Conservation (phyloP, 2,113 vertebrate genomes). For the Podarcis raffonei region DNA sequence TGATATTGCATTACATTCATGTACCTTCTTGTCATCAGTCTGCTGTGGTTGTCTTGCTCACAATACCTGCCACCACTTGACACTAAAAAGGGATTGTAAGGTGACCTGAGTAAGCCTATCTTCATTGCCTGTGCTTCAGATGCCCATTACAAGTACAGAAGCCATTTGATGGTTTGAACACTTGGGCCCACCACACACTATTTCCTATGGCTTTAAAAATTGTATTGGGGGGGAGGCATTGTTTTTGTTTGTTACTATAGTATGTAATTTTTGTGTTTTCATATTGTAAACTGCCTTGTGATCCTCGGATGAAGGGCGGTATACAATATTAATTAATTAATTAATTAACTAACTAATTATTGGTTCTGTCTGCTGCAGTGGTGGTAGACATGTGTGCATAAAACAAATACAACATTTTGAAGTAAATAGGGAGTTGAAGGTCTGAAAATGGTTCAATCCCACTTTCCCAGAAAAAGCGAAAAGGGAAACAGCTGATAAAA, state of each 20-base stretch:
- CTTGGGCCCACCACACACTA: background rate
- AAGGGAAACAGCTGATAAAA: too few species aligned
- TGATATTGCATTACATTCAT: too few species aligned
- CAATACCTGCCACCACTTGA: background rate
- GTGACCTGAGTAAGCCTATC: background rate
- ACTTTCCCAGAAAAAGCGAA: background rate
- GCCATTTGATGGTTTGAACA: background rate
- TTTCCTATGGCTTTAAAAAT: background rate
- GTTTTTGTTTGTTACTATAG: too few species aligned
- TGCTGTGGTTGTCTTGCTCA: background rate
- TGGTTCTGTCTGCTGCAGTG: background rate
- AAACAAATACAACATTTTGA: background rate
- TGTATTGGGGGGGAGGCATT: too few species aligned
- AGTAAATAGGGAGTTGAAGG: background rate
- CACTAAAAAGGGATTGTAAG: background rate
- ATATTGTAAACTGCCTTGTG: too few species aligned
- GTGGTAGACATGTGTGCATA: background rate
- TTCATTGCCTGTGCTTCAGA: background rate
- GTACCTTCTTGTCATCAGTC: background rate
- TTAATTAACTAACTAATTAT: too few species aligned
- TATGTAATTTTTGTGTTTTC: too few species aligned
- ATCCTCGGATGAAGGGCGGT: too few species aligned
- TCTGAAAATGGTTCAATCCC: background rate
- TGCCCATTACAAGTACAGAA: background rate
- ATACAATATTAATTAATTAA: too few species aligned